Base-by-base conservation (phyloP, 2,113 vertebrate genomes). In the Pardalotus punctatus region DNA sequence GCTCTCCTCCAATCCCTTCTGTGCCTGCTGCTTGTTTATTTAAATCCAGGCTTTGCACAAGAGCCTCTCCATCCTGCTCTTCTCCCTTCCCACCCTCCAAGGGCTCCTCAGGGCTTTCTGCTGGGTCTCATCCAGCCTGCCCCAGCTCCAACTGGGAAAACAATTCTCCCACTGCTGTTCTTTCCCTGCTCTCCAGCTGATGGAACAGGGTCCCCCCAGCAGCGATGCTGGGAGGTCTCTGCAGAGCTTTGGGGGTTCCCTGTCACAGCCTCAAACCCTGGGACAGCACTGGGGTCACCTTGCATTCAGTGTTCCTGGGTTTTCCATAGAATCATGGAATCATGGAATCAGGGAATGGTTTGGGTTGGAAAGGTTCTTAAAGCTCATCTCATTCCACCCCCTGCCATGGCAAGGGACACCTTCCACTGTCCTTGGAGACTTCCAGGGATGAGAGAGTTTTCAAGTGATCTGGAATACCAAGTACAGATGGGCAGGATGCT, bases 171-270 rank as follows among this genome's bases (percentile, higher is more conserved):
- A n/a, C 45, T 79, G 80, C 40, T 67, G 11, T 7, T 47, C 11
- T 18, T 10, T 29, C 51, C 12, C 42, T 38, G 24, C 25, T 43
- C 35, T 40, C 20, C 2, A 1, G 40, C 31, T 25, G 22, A 14
- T 0, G 23, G 40, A 58, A 40, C 6, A 0, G 54, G 27, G 5
- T 14, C 14, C 25, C 18, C 16, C 36, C 0, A 1, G 56, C 54
- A 70, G 43, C 0, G 0, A 4, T 11, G 25, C 53, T 12, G 47
- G 62, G 10, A 12, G 28, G 14, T 58, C 43, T 19, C 73, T 47
- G 76, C 54, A 36, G 57, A 64, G 50, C 11, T 16, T 86, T 4
- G 23, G 4, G 18, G 31, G 71, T 16, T 61, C 31, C 13, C 45
- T 64, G 28, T 11, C 24, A 9, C 40, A n/a, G 28, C 20, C 42